Evolutionary conservation across 1,140 invertebrate genomes (phyloP), one percentile per base, ranked within the genome.

Genomic region (Penaeus vannamei): DNA sequence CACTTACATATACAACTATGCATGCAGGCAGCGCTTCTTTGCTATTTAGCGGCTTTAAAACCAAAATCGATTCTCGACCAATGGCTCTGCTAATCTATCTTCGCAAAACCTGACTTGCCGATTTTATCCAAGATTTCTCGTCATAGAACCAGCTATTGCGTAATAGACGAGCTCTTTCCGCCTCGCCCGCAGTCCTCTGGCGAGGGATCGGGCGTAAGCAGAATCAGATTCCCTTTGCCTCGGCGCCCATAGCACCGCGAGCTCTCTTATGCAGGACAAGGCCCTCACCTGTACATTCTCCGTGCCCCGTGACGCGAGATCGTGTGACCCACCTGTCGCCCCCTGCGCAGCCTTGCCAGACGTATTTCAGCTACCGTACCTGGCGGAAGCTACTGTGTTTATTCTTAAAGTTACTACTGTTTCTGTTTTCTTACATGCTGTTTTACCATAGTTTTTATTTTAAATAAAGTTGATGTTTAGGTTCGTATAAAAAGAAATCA

Each of bases 281-380:
- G 60, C 46, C n/a, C 36, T 36, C 76, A 86, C 85, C 72, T 86
- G 60, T 1, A 64, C 60, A 84, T 62, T 36, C 60, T 36, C 76
- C 59, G 29, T 32, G 46, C 72, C 72, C 69, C 80, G 32, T 80
- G 76, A 32, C 36, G 20, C 77, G 61, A 29, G 23, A 60, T 61
- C 36, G 19, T 42, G 69, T 85, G 84, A 85, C 42, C 84, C 84
- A 85, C 84, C 84, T 85, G 84, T 85, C 76, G 66, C 32, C 32
- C 42, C 17, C 22, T 36, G 19, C n/a, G 23, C 32, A 0, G 42
- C n/a, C 59, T 72, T 86, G 76, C 66, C 85, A 46, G 85, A 42
- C 85, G 85, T 62, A 81, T 23, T n/a, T 64, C 1, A 22, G 17
- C 29, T 1, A 8, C 23, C 26, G 10, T 23, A 32, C 7, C 60